A percentile compares a stretch with the other conserved stretches of the same genome.
phyloP scores from a whole-genome alignment of 2,888 invertebrate genomes.

The Cordilura impudica region DNA sequence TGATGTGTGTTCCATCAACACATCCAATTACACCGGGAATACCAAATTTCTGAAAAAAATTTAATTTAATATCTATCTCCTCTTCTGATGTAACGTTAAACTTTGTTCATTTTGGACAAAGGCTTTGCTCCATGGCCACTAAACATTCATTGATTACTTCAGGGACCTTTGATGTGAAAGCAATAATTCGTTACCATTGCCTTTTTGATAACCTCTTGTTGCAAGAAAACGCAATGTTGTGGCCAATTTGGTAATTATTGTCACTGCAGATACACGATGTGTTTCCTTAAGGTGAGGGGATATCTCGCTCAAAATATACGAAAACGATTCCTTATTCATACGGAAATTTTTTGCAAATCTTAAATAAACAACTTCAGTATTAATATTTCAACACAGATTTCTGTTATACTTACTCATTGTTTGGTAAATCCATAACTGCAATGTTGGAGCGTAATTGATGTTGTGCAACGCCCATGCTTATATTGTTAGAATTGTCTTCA shows the following conservation, averaged over 20 bases:
- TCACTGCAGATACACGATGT: background rate
- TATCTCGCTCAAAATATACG: background rate
- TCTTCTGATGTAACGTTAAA: background rate
- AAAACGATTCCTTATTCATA: background rate
- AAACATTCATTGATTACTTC: background rate
- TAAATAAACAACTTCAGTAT: background rate
- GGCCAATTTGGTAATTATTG: background rate
- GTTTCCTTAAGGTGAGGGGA: background rate
- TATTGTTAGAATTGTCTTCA: no score
- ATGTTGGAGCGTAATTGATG: slow-evolving; percentile 3
- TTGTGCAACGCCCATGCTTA: no score
- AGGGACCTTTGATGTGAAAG: background rate
- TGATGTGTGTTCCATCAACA: no score
- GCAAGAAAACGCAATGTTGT: background rate
- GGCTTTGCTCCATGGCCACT: background rate
- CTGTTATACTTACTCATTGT: background rate
- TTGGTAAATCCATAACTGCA: background rate
- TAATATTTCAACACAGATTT: background rate
- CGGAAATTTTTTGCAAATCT: background rate
- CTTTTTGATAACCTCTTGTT: background rate
- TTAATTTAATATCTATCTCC: background rate
- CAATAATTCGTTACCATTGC: background rate
- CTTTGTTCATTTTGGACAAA: background rate
- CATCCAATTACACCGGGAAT: background rate
- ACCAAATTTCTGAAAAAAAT: background rate